Base-by-base conservation (phyloP, 1,140 invertebrate genomes). In the Anastrepha obliqua region DNA sequence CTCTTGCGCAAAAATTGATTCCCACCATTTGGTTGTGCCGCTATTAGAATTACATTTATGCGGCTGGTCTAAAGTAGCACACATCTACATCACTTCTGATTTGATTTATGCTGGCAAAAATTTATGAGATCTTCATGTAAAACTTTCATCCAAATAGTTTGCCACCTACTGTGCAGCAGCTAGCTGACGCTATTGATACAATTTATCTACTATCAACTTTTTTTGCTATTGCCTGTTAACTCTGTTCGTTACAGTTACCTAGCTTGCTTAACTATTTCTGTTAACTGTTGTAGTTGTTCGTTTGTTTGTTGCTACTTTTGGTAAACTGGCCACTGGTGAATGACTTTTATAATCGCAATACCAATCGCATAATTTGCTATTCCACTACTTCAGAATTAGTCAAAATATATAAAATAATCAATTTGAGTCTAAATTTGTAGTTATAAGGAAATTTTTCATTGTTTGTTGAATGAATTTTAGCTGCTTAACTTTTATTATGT, bases 101-200 rank as follows among this genome's bases (percentile, higher is more conserved):
- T 74, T 74, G 42, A 74, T 74, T 74, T 74, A 74, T 74, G 39
- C 44, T 74, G 67, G 44, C 67, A 74, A 44, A 15, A 74, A 74
- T 74, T 74, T 74, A 74, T 74, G 67, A 17, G 67, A 74, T 44
- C 67, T 74, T 39, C 39, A 74, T 47, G 44, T 74, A 74, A 74
- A 74, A 44, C 67, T 17, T 42, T 74, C 67, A 74, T 11, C 67
- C 17, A 74, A 74, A 74, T 47, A 44, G 67, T 39, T 74, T 74
- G 15, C 67, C 67, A 44, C 67, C 42, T n/a, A 74, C 67, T 47
- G 67, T 47, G 67, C 4, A 13, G 13, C 67, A 74, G 15, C 39
- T 44, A 74, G 15, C 42, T 74, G 42, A 44, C 7, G 42, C 42
- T 17, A 17, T 44, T 44, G 15, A 17, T 74, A 44, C 4, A 55